phyloP scores from a whole-genome alignment of 2,888 invertebrate species.

The Sympetrum striolatum region DNA sequence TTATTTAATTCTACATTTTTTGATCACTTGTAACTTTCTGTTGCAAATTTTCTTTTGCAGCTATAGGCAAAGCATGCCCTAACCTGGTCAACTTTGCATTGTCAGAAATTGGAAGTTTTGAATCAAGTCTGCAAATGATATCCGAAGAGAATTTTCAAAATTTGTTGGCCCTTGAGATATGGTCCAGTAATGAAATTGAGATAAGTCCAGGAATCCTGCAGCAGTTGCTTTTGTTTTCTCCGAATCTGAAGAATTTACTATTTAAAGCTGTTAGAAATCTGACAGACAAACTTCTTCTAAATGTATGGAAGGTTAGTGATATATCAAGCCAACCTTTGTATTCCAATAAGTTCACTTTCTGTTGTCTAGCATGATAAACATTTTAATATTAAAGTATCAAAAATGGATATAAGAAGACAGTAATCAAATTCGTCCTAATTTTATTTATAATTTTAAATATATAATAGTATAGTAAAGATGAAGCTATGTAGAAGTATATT shows the following conservation, averaged over 20 bases:
- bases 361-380: neutral
- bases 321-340: neutral
- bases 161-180: slow-evolving; percentile 54
- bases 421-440: no score
- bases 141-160: slow-evolving; percentile 49
- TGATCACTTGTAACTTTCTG: neutral
- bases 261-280: slow-evolving; percentile 54
- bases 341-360: neutral
- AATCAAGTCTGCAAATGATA: slow-evolving; percentile 45
- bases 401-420: neutral
- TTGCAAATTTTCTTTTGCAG: slow-evolving; percentile 50
- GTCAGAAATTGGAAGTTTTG: slow-evolving; percentile 53
- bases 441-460: no score
- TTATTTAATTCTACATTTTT: neutral
- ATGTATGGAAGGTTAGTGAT: slow-evolving; percentile 53
- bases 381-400: neutral
- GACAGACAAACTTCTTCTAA: slow-evolving; percentile 51
- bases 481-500: no score
- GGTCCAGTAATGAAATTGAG: slow-evolving; percentile 53
- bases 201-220: slow-evolving; percentile 50
- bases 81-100: slow-evolving; percentile 54
- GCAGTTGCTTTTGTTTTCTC: slow-evolving; percentile 53
- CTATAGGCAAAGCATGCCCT: slow-evolving; percentile 55
- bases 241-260: slow-evolving; percentile 53
- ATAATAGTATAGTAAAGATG: no score